Evolutionary conservation across 2,888 invertebrate genomes (phyloP).

Genomic region (Aphodius sticticus): DNA sequence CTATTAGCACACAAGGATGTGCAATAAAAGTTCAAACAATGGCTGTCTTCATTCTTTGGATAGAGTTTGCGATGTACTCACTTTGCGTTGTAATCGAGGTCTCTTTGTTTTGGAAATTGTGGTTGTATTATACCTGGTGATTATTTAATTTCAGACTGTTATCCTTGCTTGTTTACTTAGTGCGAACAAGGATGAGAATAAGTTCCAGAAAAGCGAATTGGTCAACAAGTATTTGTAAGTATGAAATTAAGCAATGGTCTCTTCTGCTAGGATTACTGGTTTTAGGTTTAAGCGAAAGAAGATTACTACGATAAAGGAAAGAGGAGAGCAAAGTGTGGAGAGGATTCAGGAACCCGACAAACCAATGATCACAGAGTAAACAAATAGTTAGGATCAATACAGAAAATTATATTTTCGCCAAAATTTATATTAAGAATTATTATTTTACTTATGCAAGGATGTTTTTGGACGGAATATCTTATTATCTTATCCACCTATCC

Average conservation of each 20-base stretch:
- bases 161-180: slow-evolving; percentile 27
- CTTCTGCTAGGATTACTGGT: slow-evolving; percentile 5
- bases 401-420: too few species aligned
- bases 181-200: neutral
- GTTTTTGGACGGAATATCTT: too few species aligned
- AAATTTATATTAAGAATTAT: too few species aligned
- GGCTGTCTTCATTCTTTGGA: slow-evolving; percentile 41
- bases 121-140: neutral
- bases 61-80: slow-evolving; percentile 42
- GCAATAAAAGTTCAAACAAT: slow-evolving; percentile 39
- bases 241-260: slow-evolving; percentile 7
- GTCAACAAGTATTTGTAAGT: slow-evolving; percentile 30
- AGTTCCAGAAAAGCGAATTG: slow-evolving; percentile 6
- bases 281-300: slow-evolving; percentile 20
- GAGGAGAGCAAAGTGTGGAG: neutral
- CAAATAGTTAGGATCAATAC: neutral
- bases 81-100: slow-evolving; percentile 45
- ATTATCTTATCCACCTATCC: too few species aligned
- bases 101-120: neutral
- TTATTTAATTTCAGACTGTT: slow-evolving; percentile 23
- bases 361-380: neutral
- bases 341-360: neutral
- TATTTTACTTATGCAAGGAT: too few species aligned
- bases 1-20: slow-evolving; percentile 47
- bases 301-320: neutral